Conservation (phyloP, 2,888 invertebrate genomes). For the Pogonocherus hispidulus region DNA sequence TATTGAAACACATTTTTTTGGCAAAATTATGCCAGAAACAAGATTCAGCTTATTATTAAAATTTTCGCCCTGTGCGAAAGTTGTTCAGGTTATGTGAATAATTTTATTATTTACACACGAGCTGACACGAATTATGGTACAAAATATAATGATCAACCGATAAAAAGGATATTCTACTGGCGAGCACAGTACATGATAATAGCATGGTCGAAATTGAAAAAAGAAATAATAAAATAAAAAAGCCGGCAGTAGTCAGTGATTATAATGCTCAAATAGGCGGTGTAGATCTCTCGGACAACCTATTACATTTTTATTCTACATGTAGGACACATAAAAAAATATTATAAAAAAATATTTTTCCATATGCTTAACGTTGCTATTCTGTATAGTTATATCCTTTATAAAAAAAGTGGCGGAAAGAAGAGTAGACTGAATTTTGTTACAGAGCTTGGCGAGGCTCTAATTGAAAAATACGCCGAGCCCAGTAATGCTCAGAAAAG, state of each 20-base stretch:
- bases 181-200: not conserved
- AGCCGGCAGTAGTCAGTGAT: not conserved
- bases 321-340: not conserved
- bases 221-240: not conserved
- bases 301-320: not conserved
- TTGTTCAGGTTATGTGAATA: not conserved
- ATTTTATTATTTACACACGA: not conserved
- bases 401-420: not conserved
- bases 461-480: not conserved
- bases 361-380: too few species aligned
- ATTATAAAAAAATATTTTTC: not conserved
- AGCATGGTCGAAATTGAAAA: not conserved
- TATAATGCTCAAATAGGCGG: not conserved
- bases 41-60: not conserved
- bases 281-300: not conserved
- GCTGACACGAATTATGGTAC: not conserved
- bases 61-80: not conserved
- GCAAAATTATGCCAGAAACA: not conserved
- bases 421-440: conserved; percentile 5
- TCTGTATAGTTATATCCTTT: not conserved
- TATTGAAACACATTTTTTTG: conserved; percentile 3
- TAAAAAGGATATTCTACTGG: not conserved
- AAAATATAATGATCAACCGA: not conserved
- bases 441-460: not conserved
- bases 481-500: not conserved